phyloP scores from a whole-genome alignment of 2,888 invertebrate genomes.

The Lampropteryx suffumata region DNA sequence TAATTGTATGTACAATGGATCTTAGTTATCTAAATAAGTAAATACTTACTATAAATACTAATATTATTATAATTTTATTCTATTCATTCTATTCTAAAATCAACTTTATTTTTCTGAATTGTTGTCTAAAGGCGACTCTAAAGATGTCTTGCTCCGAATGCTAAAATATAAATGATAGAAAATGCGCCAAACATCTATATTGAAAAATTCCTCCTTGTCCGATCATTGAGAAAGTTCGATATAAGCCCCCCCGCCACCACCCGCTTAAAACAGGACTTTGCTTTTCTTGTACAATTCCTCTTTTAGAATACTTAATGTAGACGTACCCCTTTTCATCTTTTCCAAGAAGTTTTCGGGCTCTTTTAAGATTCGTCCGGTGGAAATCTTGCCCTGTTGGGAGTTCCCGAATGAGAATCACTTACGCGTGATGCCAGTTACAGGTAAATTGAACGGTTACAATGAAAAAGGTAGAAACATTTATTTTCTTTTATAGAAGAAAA shows the following conservation, averaged over 20 bases:
- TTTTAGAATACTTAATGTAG: constrained; percentile 77
- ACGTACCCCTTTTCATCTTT: constrained; percentile 72
- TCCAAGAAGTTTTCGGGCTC: constrained; percentile 66
- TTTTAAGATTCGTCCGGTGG: constrained; percentile 65
- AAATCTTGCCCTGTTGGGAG: constrained; percentile 61
- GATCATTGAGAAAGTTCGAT: constrained; percentile 73
- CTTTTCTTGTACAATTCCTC: constrained; percentile 77
- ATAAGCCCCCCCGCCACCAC: constrained; percentile 58
- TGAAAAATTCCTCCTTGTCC: constrained; percentile 72
- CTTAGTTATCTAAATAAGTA: no score
- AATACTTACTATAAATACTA: no score
- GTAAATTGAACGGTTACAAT: constrained; percentile 44
- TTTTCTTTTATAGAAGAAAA: constrained; percentile 28
- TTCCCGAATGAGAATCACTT: constrained; percentile 44
- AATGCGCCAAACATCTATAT: constrained; percentile 73
- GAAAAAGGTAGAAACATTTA: constrained; percentile 31
- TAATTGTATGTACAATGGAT: no score
- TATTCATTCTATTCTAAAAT: no score
- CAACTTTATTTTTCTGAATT: background rate
- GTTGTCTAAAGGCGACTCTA: constrained; percentile 35
- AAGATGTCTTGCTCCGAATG: constrained; percentile 40
- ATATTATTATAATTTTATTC: no score
- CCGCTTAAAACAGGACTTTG: constrained; percentile 77
- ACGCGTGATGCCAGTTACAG: constrained; percentile 43
- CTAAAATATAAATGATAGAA: constrained; percentile 68